A percentile compares a stretch with the other conserved stretches of the same genome.
Evolutionary conservation across 2,113 vertebrate species (phyloP).

Genomic region (Jaculus jaculus): DNA sequence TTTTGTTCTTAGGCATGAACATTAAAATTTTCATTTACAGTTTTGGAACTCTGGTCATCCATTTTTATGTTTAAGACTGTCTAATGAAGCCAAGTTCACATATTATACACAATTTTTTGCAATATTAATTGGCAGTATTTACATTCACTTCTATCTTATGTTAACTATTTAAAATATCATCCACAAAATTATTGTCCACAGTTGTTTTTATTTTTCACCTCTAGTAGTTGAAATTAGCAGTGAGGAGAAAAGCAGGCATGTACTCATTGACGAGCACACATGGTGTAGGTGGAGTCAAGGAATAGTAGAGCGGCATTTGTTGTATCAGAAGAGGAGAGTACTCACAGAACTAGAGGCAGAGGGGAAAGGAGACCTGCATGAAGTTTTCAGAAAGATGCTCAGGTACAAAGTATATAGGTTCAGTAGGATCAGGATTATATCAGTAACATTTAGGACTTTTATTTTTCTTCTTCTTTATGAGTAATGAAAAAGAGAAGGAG

Average conservation of each 20-base stretch:
- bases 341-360: background rate
- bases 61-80: background rate
- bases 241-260: background rate
- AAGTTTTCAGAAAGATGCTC: too few species aligned
- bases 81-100: background rate
- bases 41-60: background rate
- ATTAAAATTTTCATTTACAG: background rate
- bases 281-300: background rate
- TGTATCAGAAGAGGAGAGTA: background rate
- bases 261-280: background rate
- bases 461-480: too few species aligned
- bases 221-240: background rate
- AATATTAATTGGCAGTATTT: background rate
- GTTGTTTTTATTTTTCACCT: too few species aligned
- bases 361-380: rapidly evolving
- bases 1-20: background rate
- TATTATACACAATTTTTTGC: background rate
- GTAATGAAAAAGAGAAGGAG: too few species aligned
- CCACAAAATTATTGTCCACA: too few species aligned
- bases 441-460: too few species aligned
- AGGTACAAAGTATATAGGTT: too few species aligned
- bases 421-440: too few species aligned
- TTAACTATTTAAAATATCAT: background rate
- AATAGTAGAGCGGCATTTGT: background rate
- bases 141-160: background rate